Conservation (phyloP, 2,888 invertebrate species). For the Seira sanloemensis region DNA sequence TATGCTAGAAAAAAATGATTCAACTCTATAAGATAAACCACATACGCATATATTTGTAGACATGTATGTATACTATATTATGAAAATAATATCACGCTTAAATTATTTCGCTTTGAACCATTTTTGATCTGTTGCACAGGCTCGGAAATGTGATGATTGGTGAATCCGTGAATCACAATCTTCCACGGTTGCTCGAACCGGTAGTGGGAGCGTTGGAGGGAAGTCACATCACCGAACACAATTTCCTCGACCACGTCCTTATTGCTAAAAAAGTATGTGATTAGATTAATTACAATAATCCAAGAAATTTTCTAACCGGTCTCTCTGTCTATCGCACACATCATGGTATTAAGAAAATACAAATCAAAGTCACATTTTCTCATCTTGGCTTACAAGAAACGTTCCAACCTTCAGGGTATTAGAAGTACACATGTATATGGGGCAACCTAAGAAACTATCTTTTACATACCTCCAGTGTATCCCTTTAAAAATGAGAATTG, state of each 20-base stretch:
- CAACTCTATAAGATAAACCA: too few relatives aligned
- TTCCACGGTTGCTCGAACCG: slow-evolving; percentile 41
- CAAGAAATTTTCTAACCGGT: not conserved
- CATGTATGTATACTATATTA: not conserved
- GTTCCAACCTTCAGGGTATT: too few relatives aligned
- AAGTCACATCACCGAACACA: slow-evolving; percentile 40
- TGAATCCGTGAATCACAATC: slow-evolving; percentile 62
- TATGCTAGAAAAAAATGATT: slow-evolving; percentile 31
- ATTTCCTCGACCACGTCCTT: slow-evolving; percentile 52
- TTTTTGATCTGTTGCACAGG: slow-evolving; percentile 61
- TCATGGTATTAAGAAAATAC: not conserved
- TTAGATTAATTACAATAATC: not conserved
- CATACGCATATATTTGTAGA: not conserved
- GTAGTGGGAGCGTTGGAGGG: slow-evolving; percentile 34
- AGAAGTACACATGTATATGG: too few relatives aligned
- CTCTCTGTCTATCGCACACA: too few relatives aligned
- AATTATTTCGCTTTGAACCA: slow-evolving; percentile 19
- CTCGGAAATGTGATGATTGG: slow-evolving; percentile 49
- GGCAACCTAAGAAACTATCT: too few relatives aligned
- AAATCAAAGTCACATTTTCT: not conserved
- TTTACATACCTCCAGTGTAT: too few relatives aligned
- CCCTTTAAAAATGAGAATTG: too few relatives aligned
- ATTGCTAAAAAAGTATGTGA: slow-evolving; percentile 8
- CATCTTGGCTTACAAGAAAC: not conserved
- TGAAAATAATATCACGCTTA: not conserved